Evolutionary conservation across 2,888 invertebrate species (phyloP).

Genomic region (Blastobasis adustella): DNA sequence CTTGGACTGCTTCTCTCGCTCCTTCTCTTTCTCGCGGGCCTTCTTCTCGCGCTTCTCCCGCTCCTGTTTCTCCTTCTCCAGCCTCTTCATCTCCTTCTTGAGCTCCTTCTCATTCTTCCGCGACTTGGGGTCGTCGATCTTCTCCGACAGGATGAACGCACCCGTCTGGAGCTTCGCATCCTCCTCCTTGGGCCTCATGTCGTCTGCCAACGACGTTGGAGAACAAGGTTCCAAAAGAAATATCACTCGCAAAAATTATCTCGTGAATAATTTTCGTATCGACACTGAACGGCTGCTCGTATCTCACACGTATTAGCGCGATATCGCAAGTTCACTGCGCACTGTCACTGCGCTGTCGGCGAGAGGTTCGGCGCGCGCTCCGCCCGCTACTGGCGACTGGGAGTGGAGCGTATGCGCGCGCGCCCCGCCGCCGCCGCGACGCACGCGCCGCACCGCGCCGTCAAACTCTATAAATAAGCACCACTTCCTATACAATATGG

Average conservation of each 20-base stretch:
- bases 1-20: conserved; percentile 59
- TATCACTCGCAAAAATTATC: conserved; percentile 29
- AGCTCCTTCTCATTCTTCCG: conserved; percentile 66
- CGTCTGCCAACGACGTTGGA: conserved; percentile 8
- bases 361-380: conserved; percentile 36
- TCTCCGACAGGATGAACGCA: conserved; percentile 74
- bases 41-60: conserved; percentile 68
- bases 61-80: conserved; percentile 68
- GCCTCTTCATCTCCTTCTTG: conserved; percentile 68
- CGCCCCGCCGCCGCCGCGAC: conserved; percentile 17
- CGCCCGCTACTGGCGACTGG: conserved; percentile 47
- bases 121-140: conserved; percentile 67
- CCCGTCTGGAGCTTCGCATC: conserved; percentile 62
- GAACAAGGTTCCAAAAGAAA: neutral
- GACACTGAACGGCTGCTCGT: no score
- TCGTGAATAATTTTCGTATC: no score
- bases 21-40: conserved; percentile 67
- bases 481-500: conserved; percentile 60
- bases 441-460: conserved; percentile 31
- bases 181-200: conserved; percentile 65
- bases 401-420: conserved; percentile 15
- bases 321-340: no score
- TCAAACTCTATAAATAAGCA: conserved; percentile 62
- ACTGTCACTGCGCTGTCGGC: conserved; percentile 19
- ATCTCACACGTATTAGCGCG: no score